Evolutionary conservation across 2,113 vertebrate species (phyloP).

Genomic region (Pseudorhombus dupliciocellatus): DNA sequence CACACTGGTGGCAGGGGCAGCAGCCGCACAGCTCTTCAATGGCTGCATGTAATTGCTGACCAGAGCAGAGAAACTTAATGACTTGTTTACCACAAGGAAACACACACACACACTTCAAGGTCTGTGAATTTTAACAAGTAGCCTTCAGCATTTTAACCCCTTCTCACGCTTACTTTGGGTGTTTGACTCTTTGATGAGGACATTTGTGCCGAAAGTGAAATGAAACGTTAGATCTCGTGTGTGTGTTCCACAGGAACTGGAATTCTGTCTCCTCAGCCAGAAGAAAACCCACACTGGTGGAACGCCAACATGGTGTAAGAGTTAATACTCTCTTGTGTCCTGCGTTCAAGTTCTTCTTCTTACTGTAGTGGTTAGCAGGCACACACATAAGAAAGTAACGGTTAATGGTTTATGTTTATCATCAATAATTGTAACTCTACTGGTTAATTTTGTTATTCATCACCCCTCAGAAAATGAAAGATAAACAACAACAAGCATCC

Average conservation of each 20-base stretch:
- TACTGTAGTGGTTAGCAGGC: no score
- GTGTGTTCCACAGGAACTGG: slow-evolving; percentile 85
- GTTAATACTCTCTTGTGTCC: neutral
- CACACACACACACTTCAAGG: slow-evolving; percentile 19
- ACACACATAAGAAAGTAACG: neutral
- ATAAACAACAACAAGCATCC: no score
- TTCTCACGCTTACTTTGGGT: neutral
- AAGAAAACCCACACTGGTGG: slow-evolving; percentile 99
- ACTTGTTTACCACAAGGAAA: slow-evolving; percentile 36
- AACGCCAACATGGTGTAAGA: slow-evolving; percentile 99
- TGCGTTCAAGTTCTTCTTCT: neutral
- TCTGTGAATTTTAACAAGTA: neutral
- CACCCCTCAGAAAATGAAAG: no score
- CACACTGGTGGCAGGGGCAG: slow-evolving; percentile 32
- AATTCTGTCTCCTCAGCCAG: slow-evolving; percentile 93
- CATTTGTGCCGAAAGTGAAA: neutral
- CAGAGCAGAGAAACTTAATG: slow-evolving; percentile 45
- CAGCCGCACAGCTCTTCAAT: slow-evolving; percentile 36
- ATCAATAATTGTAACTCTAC: no score
- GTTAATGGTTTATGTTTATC: no score
- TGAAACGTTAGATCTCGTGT: neutral
- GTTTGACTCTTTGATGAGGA: neutral
- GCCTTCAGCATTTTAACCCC: neutral
- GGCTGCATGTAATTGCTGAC: slow-evolving; percentile 46
- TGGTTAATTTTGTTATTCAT: no score